These are phyloP conservation scores for Apotomis betuletana DNA, from an alignment of 2,888 invertebrate species.

Conservation along the genomic window DNA sequence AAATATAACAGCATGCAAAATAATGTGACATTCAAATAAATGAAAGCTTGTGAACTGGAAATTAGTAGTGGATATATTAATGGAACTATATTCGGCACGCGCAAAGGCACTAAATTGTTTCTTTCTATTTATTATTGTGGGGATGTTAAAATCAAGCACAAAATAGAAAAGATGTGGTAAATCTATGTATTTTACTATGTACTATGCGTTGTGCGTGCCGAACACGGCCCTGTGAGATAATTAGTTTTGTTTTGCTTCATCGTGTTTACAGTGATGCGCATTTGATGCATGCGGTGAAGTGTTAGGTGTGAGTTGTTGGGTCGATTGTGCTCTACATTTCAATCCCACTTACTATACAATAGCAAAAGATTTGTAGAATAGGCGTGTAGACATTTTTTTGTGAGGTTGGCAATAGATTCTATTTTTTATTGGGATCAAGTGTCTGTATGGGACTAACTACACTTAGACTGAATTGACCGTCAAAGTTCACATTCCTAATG, in stretches of 20 bases:
- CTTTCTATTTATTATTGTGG: too few relatives aligned
- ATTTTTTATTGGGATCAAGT: too few relatives aligned
- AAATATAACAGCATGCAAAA: not conserved
- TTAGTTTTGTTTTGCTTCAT: constrained; percentile 23
- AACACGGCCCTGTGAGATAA: constrained; percentile 7
- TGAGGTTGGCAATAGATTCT: too few relatives aligned
- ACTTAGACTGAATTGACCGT: too few relatives aligned
- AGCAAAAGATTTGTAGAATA: too few relatives aligned
- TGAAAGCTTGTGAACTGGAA: not conserved
- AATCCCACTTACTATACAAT: not conserved
- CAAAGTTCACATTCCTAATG: too few relatives aligned
- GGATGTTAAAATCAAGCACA: too few relatives aligned
- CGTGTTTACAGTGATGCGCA: constrained; percentile 13
- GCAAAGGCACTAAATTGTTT: not conserved
- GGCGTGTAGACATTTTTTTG: too few relatives aligned
- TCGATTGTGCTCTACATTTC: constrained; percentile 6
- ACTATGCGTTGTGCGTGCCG: not conserved
- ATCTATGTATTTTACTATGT: too few relatives aligned
- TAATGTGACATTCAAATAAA: not conserved
- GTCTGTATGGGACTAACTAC: too few relatives aligned
- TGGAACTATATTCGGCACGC: not conserved
- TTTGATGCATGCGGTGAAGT: constrained; percentile 36
- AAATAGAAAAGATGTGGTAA: too few relatives aligned
- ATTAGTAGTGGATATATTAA: constrained; percentile 20
- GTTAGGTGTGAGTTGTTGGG: constrained; percentile 10